Evolutionary conservation across 1,140 invertebrate species (phyloP).

Genomic region (Drosophila subpulchrella): DNA sequence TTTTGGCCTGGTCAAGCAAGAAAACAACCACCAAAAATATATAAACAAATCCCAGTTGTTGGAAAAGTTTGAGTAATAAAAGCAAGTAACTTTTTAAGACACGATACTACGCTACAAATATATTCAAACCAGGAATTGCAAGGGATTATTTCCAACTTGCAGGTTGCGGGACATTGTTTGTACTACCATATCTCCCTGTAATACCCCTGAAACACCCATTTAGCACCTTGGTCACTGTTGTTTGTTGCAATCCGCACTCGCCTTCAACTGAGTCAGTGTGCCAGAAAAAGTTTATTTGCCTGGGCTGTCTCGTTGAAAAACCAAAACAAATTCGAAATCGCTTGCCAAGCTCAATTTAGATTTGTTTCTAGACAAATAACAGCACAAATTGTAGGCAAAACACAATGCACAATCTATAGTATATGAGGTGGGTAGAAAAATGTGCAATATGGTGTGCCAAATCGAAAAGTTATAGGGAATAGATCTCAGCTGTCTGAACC

Average conservation of each 20-base stretch:
- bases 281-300: conserved; percentile 77
- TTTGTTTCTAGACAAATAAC: conserved; percentile 28
- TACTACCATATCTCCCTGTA: neutral
- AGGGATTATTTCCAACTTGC: neutral
- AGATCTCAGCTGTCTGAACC: conserved; percentile 9
- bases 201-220: neutral
- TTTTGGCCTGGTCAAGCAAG: conserved; percentile 5
- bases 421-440: conserved; percentile 11
- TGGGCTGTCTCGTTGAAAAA: conserved; percentile 33
- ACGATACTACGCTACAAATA: conserved; percentile 1
- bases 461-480: conserved; percentile 7
- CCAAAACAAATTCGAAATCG: conserved; percentile 48
- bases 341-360: conserved; percentile 53
- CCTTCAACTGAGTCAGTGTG: conserved; percentile 77
- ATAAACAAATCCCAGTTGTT: conserved; percentile 31
- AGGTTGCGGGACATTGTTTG: conserved; percentile 34
- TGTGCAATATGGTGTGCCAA: conserved; percentile 32
- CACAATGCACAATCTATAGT: conserved; percentile 19
- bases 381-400: conserved; percentile 10
- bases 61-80: conserved; percentile 4
- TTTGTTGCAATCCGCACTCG: conserved; percentile 53
- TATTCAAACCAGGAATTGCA: neutral
- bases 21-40: conserved; percentile 7
- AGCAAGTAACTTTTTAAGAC: neutral
- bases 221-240: conserved; percentile 49